Evolutionary conservation across 2,797 vertebrate species (phyloP).

Genomic region (Pseudomugil gertrudae): DNA sequence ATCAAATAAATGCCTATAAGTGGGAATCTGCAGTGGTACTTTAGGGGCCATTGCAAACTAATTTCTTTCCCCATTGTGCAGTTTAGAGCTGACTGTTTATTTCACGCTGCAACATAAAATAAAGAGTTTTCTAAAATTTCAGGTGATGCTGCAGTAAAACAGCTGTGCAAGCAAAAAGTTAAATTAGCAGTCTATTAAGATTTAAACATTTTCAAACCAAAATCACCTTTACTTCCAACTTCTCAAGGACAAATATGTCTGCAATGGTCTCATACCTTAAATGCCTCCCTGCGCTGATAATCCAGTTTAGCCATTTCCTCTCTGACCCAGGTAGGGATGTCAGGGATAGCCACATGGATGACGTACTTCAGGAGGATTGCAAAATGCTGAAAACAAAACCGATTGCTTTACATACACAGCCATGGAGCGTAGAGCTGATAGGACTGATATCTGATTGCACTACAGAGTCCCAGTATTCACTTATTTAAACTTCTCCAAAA

Average conservation of each 20-base stretch:
- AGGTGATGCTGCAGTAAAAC: conserved; percentile 20
- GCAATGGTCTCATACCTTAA: conserved; percentile 85
- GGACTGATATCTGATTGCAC: conserved; percentile 37
- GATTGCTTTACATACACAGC: conserved; percentile 48
- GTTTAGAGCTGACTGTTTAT: conserved; percentile 1
- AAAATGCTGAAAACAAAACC: conserved; percentile 86
- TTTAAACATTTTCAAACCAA: background rate
- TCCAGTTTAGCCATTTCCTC: conserved; percentile 97
- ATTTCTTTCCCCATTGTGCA: background rate
- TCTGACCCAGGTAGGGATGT: conserved; percentile 93
- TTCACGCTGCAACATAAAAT: background rate
- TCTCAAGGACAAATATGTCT: background rate
- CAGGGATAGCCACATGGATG: conserved; percentile 94
- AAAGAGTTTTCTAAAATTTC: background rate
- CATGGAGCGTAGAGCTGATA: conserved; percentile 27
- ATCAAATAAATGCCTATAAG: conserved; percentile 27
- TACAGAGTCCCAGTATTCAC: background rate
- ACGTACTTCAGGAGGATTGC: conserved; percentile 94
- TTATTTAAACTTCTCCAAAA: background rate
- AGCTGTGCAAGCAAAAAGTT: conserved; percentile 6
- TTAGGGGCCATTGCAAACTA: conserved; percentile 7
- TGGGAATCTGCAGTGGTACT: conserved; percentile 18
- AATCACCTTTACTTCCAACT: background rate
- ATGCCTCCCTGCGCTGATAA: conserved; percentile 94
- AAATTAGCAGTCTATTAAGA: background rate